Conservation (phyloP, 2,888 invertebrate species). For the Agapetus fuscipes region DNA sequence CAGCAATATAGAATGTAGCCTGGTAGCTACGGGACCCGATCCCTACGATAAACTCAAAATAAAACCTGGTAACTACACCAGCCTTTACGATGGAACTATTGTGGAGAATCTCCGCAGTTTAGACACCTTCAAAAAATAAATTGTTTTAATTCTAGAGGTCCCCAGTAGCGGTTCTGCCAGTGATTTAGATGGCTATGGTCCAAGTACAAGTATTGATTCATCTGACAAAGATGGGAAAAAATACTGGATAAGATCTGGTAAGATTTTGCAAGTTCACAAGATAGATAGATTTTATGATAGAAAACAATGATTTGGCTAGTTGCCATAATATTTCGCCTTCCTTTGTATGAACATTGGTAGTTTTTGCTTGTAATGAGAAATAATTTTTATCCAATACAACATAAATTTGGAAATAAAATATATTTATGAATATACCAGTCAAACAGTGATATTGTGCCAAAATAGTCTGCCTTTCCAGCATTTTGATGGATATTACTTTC, state of each 20-base stretch:
- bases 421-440: too few relatives aligned
- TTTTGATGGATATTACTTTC: too few relatives aligned
- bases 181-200: constrained; percentile 46
- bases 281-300: too few relatives aligned
- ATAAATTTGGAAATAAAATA: too few relatives aligned
- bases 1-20: constrained; percentile 24
- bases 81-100: background rate
- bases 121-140: background rate
- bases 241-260: constrained; percentile 31
- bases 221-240: constrained; percentile 30
- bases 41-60: constrained; percentile 37
- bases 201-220: constrained; percentile 50
- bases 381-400: too few relatives aligned
- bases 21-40: constrained; percentile 35
- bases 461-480: too few relatives aligned
- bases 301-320: too few relatives aligned
- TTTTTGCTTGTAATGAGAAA: too few relatives aligned
- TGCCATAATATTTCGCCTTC: background rate
- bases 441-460: too few relatives aligned
- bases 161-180: constrained; percentile 48
- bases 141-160: constrained; percentile 27
- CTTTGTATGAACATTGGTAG: background rate
- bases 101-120: background rate
- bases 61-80: constrained; percentile 28
- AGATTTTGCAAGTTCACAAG: too few relatives aligned